phyloP scores from a whole-genome alignment of 35 echinoderm and acorn worm genomes.

The Heliocidaris erythrogramma region DNA sequence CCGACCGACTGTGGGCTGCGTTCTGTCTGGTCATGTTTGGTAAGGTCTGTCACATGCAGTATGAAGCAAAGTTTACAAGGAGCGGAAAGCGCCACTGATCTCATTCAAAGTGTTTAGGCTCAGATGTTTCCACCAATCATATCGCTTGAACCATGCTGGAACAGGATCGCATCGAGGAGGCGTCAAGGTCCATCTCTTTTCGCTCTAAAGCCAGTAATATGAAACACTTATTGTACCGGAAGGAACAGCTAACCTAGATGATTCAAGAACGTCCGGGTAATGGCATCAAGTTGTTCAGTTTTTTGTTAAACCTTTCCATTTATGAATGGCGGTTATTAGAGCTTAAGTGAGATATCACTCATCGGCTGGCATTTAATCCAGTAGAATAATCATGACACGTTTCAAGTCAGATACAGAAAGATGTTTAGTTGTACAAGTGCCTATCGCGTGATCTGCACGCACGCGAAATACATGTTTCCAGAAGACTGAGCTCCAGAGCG shows the following conservation, averaged over 20 bases:
- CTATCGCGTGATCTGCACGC: neutral
- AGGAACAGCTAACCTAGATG: neutral
- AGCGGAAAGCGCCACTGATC: neutral
- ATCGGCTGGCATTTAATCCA: neutral
- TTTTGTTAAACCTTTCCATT: neutral
- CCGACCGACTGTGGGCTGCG: neutral
- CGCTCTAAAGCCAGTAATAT: neutral
- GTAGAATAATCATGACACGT: neutral
- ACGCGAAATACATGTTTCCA: neutral
- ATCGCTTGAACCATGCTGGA: too few relatives aligned
- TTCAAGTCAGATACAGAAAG: neutral
- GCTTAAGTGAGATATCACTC: neutral
- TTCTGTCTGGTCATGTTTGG: neutral
- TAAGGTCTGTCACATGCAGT: neutral
- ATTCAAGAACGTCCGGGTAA: neutral
- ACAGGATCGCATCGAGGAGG: neutral
- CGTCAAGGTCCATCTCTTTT: neutral
- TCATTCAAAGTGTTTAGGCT: slow-evolving; percentile 10
- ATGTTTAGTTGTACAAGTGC: neutral
- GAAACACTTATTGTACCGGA: neutral
- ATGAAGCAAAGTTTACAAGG: neutral
- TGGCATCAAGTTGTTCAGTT: too few relatives aligned
- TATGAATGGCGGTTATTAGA: neutral
- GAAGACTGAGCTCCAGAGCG: neutral
- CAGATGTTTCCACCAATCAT: neutral